Base-by-base conservation (phyloP, 2,113 vertebrate species). In the Oncorhynchus mykiss region DNA sequence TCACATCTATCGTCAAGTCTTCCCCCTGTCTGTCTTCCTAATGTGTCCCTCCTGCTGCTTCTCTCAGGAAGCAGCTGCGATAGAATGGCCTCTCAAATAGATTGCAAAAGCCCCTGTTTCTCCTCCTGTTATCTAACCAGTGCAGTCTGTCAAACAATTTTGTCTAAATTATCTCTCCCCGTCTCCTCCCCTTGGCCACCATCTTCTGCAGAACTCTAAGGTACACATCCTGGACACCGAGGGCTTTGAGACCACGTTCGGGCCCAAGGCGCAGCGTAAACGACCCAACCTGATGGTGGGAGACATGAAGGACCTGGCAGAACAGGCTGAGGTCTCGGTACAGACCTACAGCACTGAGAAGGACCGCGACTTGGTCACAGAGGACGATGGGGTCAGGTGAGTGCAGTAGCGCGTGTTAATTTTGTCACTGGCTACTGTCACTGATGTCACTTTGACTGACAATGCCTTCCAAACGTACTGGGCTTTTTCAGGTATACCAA, bases 141-240 rank as follows among this genome's bases (percentile, higher is more conserved):
- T 34, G 34, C 34, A 34, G 1, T 34, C 14, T 51, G 49, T 51
- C 49, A 51, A 51, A 11, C 49, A 51, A 14, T 16, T 13, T 16
- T 54, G n/a, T 69, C 7, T 48, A 67, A 11, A 12, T 72, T 9
- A 20, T 60, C 20, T 22, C 20, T 22, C 14, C 14, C 16, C 1
- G 3, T 62, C 59, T 62, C 59, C n/a, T 62, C 59, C 9, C 59
- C 59, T 22, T 62, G 13, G 3, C 59, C n/a, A n/a, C 16, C 16
- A 3, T 62, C 59, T 62, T 12, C 5, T 31, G 71, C 90, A 99
- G 97, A 97, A 96, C 64, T 91, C 96, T 62, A 98, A 96, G 88
- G 97, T 98, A 74, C 98, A 99, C 82, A 99, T 99, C 92, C 93
- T 99, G 76, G 98, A 99, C 90, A 99, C 96, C 0, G 97, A 99